These are phyloP conservation scores for Keiferia lycopersicella DNA, from an alignment of 2,888 invertebrate genomes.

Conservation along the genomic window DNA sequence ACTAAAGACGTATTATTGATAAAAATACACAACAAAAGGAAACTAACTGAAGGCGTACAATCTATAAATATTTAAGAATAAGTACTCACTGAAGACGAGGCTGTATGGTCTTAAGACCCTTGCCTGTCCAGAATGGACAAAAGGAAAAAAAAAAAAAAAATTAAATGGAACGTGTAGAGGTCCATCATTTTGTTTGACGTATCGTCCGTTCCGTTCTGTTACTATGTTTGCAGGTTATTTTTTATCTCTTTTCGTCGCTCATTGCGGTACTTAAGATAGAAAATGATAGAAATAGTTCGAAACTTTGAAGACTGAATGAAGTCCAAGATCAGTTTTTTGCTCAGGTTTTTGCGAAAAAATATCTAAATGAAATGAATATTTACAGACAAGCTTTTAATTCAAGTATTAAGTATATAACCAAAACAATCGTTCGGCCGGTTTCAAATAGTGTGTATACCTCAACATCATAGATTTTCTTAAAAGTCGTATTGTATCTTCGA, in stretches of 20 bases:
- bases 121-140: too few relatives aligned
- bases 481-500: background rate
- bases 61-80: too few relatives aligned
- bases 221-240: background rate
- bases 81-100: too few relatives aligned
- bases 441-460: conserved; percentile 8
- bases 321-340: background rate
- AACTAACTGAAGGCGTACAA: too few relatives aligned
- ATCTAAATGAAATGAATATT: conserved; percentile 18
- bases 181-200: background rate
- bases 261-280: background rate
- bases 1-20: too few relatives aligned
- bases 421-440: conserved; percentile 2
- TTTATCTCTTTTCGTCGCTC: background rate
- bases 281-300: background rate
- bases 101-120: too few relatives aligned
- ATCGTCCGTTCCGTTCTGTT: too few relatives aligned
- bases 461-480: background rate
- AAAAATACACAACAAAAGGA: too few relatives aligned
- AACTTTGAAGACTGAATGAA: background rate
- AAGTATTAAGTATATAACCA: background rate
- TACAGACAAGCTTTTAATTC: background rate
- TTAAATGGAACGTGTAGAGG: background rate
- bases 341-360: background rate
- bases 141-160: too few relatives aligned